Evolutionary conservation across 1,140 invertebrate genomes (phyloP), one percentile per base, ranked within the genome.

Genomic region (Araneus ventricosus): DNA sequence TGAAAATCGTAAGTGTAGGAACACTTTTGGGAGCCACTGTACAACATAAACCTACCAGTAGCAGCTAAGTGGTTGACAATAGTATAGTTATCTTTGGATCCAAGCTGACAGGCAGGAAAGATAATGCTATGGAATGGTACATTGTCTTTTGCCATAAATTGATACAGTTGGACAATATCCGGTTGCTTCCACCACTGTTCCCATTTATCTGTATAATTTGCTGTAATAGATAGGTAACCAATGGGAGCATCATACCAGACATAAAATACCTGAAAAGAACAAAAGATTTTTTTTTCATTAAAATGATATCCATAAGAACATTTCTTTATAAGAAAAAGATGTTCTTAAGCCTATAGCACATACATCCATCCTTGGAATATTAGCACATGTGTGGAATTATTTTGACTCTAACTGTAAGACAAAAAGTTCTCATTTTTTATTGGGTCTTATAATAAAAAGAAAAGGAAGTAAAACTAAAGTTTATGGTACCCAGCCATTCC

Each of bases 221-320:
- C 98, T 2, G 98, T 99, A 95, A 99, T 99, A 93, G 99, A 99
- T 82, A 99, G 96, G 95, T 99, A 99, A 1, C 99, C 99, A 94
- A 99, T 98, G 0, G 99, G 98, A 41, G 99, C 99, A 96, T 99
- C 99, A 96, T 99, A 99, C 99, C 99, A 99, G 2, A 99, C 99
- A 95, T 99, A 99, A 95, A 99, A 99, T 20, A 99, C 97, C 97
- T 97, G 94, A 8, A 95, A 94, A 86, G 90, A 70, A 92, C 67
- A 88, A 80, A 22, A 30, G 45, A 52, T 17, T 52, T 45, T 45
- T 45, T 0, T 45, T 45, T 8, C n/a, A n/a, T n/a, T n/a, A n/a
- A n/a, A n/a, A n/a, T n/a, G n/a, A n/a, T n/a, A n/a, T n/a, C n/a
- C n/a, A n/a, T n/a, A n/a, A n/a, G n/a, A n/a, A n/a, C n/a, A 45